Evolutionary conservation across 2,888 invertebrate species (phyloP), one percentile per base, ranked within the genome.

Genomic region (Tachina fera): DNA sequence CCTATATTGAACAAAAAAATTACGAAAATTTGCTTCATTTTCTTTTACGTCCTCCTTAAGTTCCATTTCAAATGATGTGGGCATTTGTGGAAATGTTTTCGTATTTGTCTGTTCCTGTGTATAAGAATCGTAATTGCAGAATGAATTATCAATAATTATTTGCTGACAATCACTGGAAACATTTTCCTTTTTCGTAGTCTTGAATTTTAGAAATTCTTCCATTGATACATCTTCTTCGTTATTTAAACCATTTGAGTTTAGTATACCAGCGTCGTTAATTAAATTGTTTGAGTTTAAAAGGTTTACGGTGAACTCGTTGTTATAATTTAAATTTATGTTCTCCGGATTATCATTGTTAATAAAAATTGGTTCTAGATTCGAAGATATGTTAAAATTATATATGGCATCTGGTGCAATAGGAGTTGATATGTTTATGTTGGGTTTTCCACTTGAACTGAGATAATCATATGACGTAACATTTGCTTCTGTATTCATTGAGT

Each of bases 121-220:
- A 67, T 14, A 31, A 1, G 41, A 22, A 9, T 51, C 22, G 31
- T 39, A 16, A 13, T 77, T n/a, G 4, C 0, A 9, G 9, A 43
- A 65, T 9, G 19, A 9, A 16, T 65, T 49, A 16, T 51, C 43
- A 39, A 9, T 13, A n/a, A 0, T 45, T 49, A 39, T 45, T 51
- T 71, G 41, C 16, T 65, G 49, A 6, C 10, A n/a, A 41, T 77
- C 31, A 6, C n/a, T 16, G 8, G 60, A 11, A 31, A 43, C 0
- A 1, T 13, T 78, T 19, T 65, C 51, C 22, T 39, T 31, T 1
- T 43, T 47, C 11, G 71, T 31, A 39, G 76, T 86, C 65, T 89
- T 89, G 63, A 90, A 89, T 81, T 86, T 89, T 1, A 90, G 87
- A 78, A 89, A 89, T 22, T 89, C 89, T 22, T 90, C 89, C 89